Evolutionary conservation across 1,140 invertebrate genomes (phyloP).

Genomic region (Holotrichia oblita): DNA sequence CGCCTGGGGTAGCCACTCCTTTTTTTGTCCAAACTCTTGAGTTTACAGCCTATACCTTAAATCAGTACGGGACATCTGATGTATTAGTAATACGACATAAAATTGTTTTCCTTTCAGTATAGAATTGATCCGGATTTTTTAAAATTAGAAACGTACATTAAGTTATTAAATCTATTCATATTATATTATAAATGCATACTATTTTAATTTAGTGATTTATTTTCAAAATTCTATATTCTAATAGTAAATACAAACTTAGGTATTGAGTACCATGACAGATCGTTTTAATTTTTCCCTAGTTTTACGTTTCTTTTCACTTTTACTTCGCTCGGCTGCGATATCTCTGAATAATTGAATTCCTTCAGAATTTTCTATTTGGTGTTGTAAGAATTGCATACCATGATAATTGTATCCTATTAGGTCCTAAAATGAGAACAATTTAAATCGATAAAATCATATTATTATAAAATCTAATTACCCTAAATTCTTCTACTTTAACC

Average conservation of each 20-base stretch:
- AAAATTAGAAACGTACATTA: too few relatives aligned
- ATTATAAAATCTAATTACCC: slow-evolving; percentile 64
- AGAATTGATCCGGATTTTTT: too few relatives aligned
- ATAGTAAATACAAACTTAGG: slow-evolving; percentile 37
- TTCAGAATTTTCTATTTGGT: slow-evolving; percentile 81
- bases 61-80: too few relatives aligned
- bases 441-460: not conserved
- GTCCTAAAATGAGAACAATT: slow-evolving; percentile 70
- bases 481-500: slow-evolving; percentile 68
- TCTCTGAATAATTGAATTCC: slow-evolving; percentile 86
- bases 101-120: too few relatives aligned
- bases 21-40: too few relatives aligned
- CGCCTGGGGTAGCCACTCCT: too few relatives aligned
- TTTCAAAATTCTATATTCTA: not conserved
- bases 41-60: too few relatives aligned
- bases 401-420: slow-evolving; percentile 88
- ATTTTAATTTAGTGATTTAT: not conserved
- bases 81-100: too few relatives aligned
- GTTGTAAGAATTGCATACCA: slow-evolving; percentile 80
- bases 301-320: slow-evolving; percentile 73
- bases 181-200: slow-evolving; percentile 43
- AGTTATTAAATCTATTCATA: too few relatives aligned
- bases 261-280: slow-evolving; percentile 64
- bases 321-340: slow-evolving; percentile 72
- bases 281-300: slow-evolving; percentile 77